Base-by-base conservation (phyloP, 1,140 invertebrate species). In the Drosophila lacteicornis region DNA sequence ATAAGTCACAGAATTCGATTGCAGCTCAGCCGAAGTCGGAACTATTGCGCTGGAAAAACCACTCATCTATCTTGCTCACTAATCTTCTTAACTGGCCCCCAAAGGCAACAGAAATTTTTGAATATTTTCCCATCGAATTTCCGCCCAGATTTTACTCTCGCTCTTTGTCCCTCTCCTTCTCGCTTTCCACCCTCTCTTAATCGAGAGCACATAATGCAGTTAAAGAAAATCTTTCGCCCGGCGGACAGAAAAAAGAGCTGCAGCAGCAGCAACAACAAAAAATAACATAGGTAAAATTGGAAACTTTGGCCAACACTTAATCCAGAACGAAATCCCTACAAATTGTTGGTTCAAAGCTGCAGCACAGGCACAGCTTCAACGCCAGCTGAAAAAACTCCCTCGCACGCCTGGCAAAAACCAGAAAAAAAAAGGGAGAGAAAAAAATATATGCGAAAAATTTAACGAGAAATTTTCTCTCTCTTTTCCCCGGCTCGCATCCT, bases 291-390 rank as follows among this genome's bases (percentile, higher is more conserved):
- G 70, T 71, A 51, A 74, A 74, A 74, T 73, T 74, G 68, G 53
- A 74, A 74, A 74, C 68, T 74, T 73, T 73, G 68, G 51, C 70
- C 70, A 73, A 73, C 68, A 73, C 70, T 73, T 74, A 74, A 74
- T 74, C 70, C 70, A 59, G 55, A 60, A 73, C 45, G 55, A 74
- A 74, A 74, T 73, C 70, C 68, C 70, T 60, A 73, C 70, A 74
- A 74, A 74, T 74, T 74, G 70, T 74, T 74, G 46, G 70, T 51
- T 43, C 68, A 73, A 50, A 70, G 63, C 67, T 55, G 63, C 63
- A 33, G 36, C 36, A 13, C 36, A 4, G 36, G 36, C 36, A 13
- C 36, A 13, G 36, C 36, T 3, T 38, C 36, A 38, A 17, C 15
- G 51, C 5, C 53, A 47, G 67, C 53, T 50, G 65, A 51, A 69